Evolutionary conservation across 2,113 vertebrate species (phyloP), one percentile per base, ranked within the genome.

Genomic region (Gymnarchus niloticus): DNA sequence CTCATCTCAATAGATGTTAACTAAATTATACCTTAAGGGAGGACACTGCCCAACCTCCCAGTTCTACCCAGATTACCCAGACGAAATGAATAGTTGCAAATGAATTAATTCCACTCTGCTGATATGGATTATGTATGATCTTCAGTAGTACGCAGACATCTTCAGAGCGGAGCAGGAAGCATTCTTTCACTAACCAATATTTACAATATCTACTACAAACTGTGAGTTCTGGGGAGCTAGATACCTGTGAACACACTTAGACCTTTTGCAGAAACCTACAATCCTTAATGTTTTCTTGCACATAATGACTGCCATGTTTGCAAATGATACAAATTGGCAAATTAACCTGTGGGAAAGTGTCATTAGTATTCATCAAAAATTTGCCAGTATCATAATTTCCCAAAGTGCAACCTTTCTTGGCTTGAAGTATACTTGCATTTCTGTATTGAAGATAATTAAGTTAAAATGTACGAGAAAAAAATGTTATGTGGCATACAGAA

Each of bases 261-360:
- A n/a, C 19, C 8, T 78, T 48, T n/a, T 25, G 25, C 25, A 56
- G 51, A 56, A 82, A 49, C 3, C 3, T 49, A 56, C 25, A 54
- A 54, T n/a, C 46, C 21, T 12, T 78, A 37, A n/a, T 48, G 44
- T n/a, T 78, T 78, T 8, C 23, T 48, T 78, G 44, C 46, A 48
- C 23, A 48, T n/a, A 78, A 44, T 78, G 23, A 78, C 46, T 78
- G 17, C 44, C 44, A 19, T 78, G 76, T 78, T 78, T 78, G 37
- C 76, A 78, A 78, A 48, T 78, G 44, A 78, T 78, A 78, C 76
- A 78, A 49, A 78, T 78, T 78, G 76, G 76, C 76, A 48, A 78
- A 48, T 78, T 78, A 78, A 78, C 76, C 76, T 48, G 41, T 48
- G 37, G 44, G 21, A n/a, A 48, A 78, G 46, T 78, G 41, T 76